phyloP scores from a whole-genome alignment of 1,140 invertebrate species.

The Leptonema lineaticorne region DNA sequence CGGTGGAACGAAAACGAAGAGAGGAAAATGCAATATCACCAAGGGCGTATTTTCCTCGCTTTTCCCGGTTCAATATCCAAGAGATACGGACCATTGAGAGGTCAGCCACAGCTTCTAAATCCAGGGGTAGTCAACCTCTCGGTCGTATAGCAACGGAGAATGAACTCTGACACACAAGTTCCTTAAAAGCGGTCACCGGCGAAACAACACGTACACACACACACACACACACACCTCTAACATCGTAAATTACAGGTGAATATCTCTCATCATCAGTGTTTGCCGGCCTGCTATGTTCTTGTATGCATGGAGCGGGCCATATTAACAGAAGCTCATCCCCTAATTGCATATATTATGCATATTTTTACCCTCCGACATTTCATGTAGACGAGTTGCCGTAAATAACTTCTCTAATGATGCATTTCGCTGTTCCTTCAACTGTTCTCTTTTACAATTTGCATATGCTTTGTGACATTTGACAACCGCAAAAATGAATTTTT shows the following conservation, averaged over 20 bases:
- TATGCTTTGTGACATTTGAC: too few relatives aligned
- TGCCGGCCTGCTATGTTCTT: not conserved
- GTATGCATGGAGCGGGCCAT: not conserved
- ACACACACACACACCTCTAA: too few relatives aligned
- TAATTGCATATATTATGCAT: not conserved
- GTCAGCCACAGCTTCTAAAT: not conserved
- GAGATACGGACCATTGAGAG: not conserved
- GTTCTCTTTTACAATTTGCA: too few relatives aligned
- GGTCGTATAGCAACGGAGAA: not conserved
- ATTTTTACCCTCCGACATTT: not conserved
- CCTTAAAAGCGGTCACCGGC: too few relatives aligned
- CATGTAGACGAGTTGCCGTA: too few relatives aligned
- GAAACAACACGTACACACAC: too few relatives aligned
- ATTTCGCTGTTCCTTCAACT: too few relatives aligned
- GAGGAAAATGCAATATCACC: not conserved
- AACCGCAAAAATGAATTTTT: too few relatives aligned
- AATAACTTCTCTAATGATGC: too few relatives aligned
- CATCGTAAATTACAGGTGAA: not conserved
- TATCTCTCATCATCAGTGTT: not conserved
- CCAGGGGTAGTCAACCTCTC: conserved; percentile 2
- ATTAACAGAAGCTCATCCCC: not conserved
- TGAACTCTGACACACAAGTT: not conserved
- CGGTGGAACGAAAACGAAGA: not conserved
- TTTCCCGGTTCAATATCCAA: conserved; percentile 17
- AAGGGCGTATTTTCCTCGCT: not conserved